Evolutionary conservation across 2,797 vertebrate genomes (phyloP).

Genomic region (Emys orbicularis): DNA sequence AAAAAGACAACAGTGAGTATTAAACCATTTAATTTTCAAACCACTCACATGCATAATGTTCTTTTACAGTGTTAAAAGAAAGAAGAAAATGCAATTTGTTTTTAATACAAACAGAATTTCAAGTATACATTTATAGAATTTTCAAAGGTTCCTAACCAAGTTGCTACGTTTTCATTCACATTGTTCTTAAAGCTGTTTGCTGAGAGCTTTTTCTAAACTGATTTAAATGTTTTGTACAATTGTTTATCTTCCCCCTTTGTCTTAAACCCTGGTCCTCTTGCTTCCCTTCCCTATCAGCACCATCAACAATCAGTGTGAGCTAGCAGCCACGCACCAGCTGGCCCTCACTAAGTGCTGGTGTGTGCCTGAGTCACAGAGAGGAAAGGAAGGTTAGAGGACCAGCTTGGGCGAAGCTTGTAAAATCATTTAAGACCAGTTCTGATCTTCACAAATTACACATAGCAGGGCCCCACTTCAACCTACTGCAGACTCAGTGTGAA

Average conservation of each 20-base stretch:
- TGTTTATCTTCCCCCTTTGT: constrained; percentile 63
- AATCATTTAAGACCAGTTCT: constrained; percentile 39
- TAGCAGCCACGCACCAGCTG: neutral
- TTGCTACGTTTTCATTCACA: constrained; percentile 86
- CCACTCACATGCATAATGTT: constrained; percentile 89
- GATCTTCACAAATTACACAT: constrained; percentile 1
- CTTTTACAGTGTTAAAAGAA: constrained; percentile 88
- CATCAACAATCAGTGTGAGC: neutral
- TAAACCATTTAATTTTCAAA: constrained; percentile 88
- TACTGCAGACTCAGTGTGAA: constrained; percentile 27
- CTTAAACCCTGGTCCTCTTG: constrained; percentile 24
- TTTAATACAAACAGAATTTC: constrained; percentile 85
- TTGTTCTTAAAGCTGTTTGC: constrained; percentile 88
- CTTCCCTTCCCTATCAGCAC: constrained; percentile 24
- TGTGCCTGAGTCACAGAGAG: constrained; percentile 34
- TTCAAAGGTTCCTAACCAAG: constrained; percentile 83
- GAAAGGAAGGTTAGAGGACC: constrained; percentile 37
- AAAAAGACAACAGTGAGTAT: constrained; percentile 74
- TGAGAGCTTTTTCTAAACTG: constrained; percentile 79
- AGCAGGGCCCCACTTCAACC: constrained; percentile 45
- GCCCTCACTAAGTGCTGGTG: neutral
- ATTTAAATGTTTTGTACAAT: constrained; percentile 79
- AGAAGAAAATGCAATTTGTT: constrained; percentile 81
- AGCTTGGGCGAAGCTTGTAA: constrained; percentile 43
- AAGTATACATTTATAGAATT: constrained; percentile 87